Evolutionary conservation across 2,113 vertebrate genomes (phyloP), one percentile per base, ranked within the genome.

Genomic region (Potamarius usumacintae): DNA sequence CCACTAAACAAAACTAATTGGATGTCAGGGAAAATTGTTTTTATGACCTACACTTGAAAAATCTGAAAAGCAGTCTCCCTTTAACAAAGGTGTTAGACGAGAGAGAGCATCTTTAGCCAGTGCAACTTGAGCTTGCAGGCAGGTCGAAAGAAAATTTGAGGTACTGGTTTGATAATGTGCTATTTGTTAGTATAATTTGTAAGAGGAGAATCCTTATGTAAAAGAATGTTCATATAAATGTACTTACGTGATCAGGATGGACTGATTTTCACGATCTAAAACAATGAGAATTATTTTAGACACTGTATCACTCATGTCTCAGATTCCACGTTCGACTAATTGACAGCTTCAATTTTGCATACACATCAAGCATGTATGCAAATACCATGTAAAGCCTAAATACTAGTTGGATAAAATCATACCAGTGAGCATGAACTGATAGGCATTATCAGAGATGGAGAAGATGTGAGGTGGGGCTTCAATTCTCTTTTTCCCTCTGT

Each of bases 401-500:
- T 50, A 50, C 72, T 50, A 76, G 2, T 48, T 22, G 11, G 8
- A 52, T 22, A 63, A 65, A 22, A 30, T 72, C 22, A 22, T 79
- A 96, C 96, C 95, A n/a, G 94, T 96, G 57, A 42, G 42, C 42
- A 42, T 42, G 42, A 42, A 42, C 42, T 42, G 42, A 42, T 42
- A 42, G 42, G 42, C 42, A 4, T 42, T 42, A 42, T 42, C 42
- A 42, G 42, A 42, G 42, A 42, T 42, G 42, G 42, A 42, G 42
- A 42, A 42, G 42, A 42, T 42, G 42, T 42, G 42, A 42, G 42
- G 42, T 42, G 42, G 42, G 42, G 95, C 95, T 90, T 96, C 96
- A 83, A 96, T 93, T 72, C 95, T 94, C 91, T 96, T 96, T 65
- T 97, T 96, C 80, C 96, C 96, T 84, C 95, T 82, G 92, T 96